Evolutionary conservation across 2,888 invertebrate genomes (phyloP).

Genomic region (Yponomeuta sedellus): DNA sequence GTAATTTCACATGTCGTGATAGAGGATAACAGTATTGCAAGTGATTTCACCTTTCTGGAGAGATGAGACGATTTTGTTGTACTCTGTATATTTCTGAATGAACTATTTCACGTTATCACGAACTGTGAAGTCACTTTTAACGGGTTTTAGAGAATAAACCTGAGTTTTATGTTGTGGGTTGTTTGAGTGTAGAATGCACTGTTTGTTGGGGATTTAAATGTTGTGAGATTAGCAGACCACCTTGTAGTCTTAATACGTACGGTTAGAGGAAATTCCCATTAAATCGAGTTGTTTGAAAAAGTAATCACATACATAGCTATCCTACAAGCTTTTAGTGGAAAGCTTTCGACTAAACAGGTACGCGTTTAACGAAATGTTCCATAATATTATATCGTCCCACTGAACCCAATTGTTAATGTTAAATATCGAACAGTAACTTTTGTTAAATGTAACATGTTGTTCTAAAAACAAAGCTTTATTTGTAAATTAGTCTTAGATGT

Average conservation of each 20-base stretch:
- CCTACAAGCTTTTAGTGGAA: background rate
- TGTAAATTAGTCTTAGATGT: slow-evolving; percentile 66
- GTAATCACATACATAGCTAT: background rate
- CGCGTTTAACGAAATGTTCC: background rate
- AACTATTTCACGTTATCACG: too few relatives aligned
- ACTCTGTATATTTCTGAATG: too few relatives aligned
- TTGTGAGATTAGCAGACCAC: background rate
- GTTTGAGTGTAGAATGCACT: background rate
- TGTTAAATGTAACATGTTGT: slow-evolving; percentile 70
- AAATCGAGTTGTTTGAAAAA: background rate
- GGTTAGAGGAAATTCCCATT: background rate
- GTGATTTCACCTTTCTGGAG: too few relatives aligned
- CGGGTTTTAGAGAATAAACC: slow-evolving; percentile 21
- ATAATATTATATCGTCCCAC: background rate
- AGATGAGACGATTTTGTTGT: too few relatives aligned
- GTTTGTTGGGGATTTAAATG: background rate
- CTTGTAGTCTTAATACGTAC: background rate
- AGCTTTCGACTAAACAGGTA: background rate
- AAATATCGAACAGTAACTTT: slow-evolving; percentile 39
- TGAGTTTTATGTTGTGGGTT: background rate
- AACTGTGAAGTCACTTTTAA: background rate
- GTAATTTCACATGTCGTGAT: too few relatives aligned
- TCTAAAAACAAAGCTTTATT: slow-evolving; percentile 67
- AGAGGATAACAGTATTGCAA: too few relatives aligned
- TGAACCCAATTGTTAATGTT: slow-evolving; percentile 40